Conservation (phyloP, 2,113 vertebrate species). For the Bettongia penicillata region DNA sequence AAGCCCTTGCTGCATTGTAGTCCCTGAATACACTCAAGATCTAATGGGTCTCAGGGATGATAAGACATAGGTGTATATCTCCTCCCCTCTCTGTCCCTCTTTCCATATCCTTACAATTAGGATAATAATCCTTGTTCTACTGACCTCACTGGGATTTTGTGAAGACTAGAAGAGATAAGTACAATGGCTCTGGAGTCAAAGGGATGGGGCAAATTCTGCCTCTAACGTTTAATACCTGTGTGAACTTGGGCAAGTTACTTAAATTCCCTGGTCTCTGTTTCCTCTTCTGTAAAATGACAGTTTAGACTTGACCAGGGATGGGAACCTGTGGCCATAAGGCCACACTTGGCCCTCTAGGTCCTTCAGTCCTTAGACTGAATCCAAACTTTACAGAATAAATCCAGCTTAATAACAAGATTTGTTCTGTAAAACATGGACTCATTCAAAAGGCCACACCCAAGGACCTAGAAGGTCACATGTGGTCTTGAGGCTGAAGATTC, state of each 20-base stretch:
- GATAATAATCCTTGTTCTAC: background rate
- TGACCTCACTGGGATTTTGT: background rate
- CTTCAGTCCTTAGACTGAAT: no score
- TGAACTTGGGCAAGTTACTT: background rate
- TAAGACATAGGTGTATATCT: background rate
- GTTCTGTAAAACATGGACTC: no score
- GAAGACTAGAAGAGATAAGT: background rate
- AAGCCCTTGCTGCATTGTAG: background rate
- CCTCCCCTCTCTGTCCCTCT: background rate
- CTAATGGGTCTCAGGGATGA: background rate
- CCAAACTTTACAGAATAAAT: no score
- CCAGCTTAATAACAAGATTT: no score
- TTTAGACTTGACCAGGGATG: background rate
- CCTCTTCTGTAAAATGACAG: background rate
- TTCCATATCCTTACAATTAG: background rate
- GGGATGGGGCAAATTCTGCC: background rate
- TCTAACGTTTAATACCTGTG: background rate
- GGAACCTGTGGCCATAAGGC: no score
- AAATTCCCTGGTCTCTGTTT: background rate
- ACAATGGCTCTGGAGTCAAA: background rate
- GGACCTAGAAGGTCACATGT: no score
- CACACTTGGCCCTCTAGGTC: no score
- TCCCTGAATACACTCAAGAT: background rate
- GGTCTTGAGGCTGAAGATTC: no score
- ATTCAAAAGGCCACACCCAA: no score